These are phyloP conservation scores for Amphiprion ocellaris DNA, from an alignment of 2,113 vertebrate species.

Conservation along the genomic window DNA sequence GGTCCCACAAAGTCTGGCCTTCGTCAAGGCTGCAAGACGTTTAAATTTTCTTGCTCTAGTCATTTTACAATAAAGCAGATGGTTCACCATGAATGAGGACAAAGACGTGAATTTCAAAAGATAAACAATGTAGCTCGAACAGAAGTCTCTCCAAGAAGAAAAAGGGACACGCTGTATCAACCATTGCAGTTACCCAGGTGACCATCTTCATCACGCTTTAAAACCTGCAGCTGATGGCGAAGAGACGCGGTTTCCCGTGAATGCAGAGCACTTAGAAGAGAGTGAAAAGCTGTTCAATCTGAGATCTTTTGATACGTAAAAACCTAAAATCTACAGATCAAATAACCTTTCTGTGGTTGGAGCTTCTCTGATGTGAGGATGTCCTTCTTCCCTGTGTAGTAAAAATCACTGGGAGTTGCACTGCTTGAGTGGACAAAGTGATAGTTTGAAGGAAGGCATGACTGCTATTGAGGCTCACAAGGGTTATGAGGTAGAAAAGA, in stretches of 20 bases:
- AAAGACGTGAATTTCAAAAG: slow-evolving; percentile 18
- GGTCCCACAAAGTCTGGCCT: slow-evolving; percentile 36
- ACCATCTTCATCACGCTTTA: not conserved
- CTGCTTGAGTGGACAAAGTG: too few species aligned
- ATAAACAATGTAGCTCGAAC: slow-evolving; percentile 12
- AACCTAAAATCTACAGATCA: too few species aligned
- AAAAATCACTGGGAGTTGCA: too few species aligned
- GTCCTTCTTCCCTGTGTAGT: too few species aligned
- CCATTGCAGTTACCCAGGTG: slow-evolving; percentile 13
- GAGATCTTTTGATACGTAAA: too few species aligned
- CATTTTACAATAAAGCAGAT: slow-evolving; percentile 41
- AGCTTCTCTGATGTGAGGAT: too few species aligned
- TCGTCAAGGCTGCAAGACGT: slow-evolving; percentile 32
- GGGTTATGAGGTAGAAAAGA: too few species aligned
- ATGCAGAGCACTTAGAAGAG: not conserved
- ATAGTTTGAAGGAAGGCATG: too few species aligned
- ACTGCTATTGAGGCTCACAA: too few species aligned
- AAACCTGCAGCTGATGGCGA: slow-evolving; percentile 20
- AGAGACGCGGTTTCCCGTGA: slow-evolving; percentile 10
- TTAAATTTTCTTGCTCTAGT: slow-evolving; percentile 34
- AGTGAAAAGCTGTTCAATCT: not conserved
- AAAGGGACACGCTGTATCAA: not conserved
- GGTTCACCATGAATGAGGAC: slow-evolving; percentile 10
- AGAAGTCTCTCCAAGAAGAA: not conserved
- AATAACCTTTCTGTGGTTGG: too few species aligned